A percentile compares a stretch with the other conserved stretches of the same genome.
These are phyloP conservation scores for Anas capensis DNA, from an alignment of 2,797 vertebrate genomes.

Conservation along the genomic window DNA sequence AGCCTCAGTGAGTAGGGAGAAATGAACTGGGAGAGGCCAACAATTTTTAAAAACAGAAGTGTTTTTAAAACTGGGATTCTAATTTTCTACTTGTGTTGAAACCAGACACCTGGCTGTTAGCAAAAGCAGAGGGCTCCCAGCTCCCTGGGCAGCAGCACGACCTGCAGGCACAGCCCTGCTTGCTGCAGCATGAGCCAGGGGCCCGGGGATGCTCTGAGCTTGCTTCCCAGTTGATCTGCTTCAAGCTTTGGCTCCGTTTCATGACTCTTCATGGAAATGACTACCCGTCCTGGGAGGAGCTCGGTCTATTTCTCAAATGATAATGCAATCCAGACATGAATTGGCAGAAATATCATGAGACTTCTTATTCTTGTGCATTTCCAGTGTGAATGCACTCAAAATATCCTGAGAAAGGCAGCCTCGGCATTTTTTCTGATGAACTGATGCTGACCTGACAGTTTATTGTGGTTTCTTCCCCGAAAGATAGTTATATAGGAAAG, in stretches of 20 bases:
- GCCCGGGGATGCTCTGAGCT: fast-evolving
- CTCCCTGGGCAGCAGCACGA: neutral
- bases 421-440: slow-evolving; percentile 67
- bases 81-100: neutral
- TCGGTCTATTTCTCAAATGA: slow-evolving; percentile 4
- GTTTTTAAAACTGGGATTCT: neutral
- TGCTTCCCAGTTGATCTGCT: fast-evolving
- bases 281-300: slow-evolving; percentile 8
- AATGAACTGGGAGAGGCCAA: neutral
- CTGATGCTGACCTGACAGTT: slow-evolving; percentile 66
- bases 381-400: slow-evolving; percentile 54
- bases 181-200: neutral
- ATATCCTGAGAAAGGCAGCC: slow-evolving; percentile 67
- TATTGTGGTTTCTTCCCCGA: slow-evolving; percentile 49
- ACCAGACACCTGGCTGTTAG: fast-evolving
- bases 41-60: neutral
- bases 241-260: slow-evolving; percentile 4
- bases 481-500: neutral
- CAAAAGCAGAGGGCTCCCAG: neutral
- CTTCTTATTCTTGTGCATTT: slow-evolving; percentile 57
- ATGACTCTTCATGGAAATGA: slow-evolving; percentile 49
- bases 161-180: neutral
- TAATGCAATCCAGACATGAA: slow-evolving; percentile 70
- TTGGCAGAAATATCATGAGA: slow-evolving; percentile 71
- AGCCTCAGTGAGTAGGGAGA: neutral